Percentiles rank a stretch among this genome's conserved stretches.
phyloP scores from a whole-genome alignment of 2,888 invertebrate genomes.

The Anagyrus pseudococci region DNA sequence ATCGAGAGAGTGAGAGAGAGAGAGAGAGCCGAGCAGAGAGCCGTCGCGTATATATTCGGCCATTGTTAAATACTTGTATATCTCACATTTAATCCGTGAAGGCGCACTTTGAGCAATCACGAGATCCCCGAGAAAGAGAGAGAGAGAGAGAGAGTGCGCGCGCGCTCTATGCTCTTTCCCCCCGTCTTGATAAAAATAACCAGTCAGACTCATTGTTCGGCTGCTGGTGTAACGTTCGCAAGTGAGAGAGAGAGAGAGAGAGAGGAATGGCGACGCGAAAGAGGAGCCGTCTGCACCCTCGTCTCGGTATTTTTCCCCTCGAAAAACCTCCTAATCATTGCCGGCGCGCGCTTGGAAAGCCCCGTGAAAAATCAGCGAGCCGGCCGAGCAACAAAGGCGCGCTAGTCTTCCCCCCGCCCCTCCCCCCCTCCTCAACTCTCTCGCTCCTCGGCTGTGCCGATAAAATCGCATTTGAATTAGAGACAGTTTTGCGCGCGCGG shows the following conservation, averaged over 20 bases:
- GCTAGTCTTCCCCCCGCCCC: neutral
- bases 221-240: neutral
- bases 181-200: too few relatives aligned
- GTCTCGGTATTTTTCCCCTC: neutral
- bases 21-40: too few relatives aligned
- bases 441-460: too few relatives aligned
- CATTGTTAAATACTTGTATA: too few relatives aligned
- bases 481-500: conserved; percentile 28
- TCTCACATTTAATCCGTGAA: conserved; percentile 11
- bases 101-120: conserved; percentile 22
- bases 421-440: too few relatives aligned
- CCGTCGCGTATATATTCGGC: too few relatives aligned
- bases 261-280: neutral
- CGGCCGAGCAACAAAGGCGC: conserved; percentile 2
- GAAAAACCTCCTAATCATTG: conserved; percentile 25
- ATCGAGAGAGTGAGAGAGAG: too few relatives aligned
- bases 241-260: neutral
- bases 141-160: conserved; percentile 3
- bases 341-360: neutral
- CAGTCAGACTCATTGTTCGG: too few relatives aligned
- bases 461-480: conserved; percentile 30
- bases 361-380: conserved; percentile 12
- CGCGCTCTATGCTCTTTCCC: too few relatives aligned
- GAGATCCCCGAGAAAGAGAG: neutral
- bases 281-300: neutral